Conservation (phyloP, 2,888 invertebrate genomes). For the Eupithecia vulgata region DNA sequence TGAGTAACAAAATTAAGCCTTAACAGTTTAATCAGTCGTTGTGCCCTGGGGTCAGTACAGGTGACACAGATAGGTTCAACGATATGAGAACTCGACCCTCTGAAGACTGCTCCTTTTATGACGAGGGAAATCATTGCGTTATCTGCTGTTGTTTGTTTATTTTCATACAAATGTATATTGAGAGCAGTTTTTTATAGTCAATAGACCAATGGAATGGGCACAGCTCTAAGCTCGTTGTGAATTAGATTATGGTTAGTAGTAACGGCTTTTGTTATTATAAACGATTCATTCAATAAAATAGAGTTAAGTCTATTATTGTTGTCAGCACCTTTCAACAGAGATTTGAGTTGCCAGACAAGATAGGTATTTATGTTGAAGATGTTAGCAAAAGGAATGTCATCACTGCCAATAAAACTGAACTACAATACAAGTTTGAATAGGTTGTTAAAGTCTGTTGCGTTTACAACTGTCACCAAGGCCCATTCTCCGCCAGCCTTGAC, state of each 20-base stretch:
- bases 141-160: conserved; percentile 47
- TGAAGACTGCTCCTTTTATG: conserved; percentile 60
- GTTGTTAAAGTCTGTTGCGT: conserved; percentile 52
- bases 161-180: background rate
- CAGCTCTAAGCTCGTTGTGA: background rate
- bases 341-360: background rate
- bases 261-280: background rate
- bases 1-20: background rate
- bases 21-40: conserved; percentile 24
- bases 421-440: conserved; percentile 50
- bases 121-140: conserved; percentile 58
- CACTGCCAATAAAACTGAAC: conserved; percentile 44
- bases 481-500: conserved; percentile 53
- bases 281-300: background rate
- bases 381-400: conserved; percentile 34
- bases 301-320: background rate
- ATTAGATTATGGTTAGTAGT: background rate
- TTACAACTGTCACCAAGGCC: conserved; percentile 54
- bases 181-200: background rate
- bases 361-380: conserved; percentile 6
- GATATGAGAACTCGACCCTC: conserved; percentile 3
- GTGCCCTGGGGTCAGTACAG: conserved; percentile 49
- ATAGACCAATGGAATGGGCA: background rate
- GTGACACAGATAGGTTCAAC: conserved; percentile 45
- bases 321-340: background rate